A percentile compares a stretch with the other conserved stretches of the same genome.
Evolutionary conservation across 1,140 invertebrate genomes (phyloP).

Genomic region (Delia radicum): DNA sequence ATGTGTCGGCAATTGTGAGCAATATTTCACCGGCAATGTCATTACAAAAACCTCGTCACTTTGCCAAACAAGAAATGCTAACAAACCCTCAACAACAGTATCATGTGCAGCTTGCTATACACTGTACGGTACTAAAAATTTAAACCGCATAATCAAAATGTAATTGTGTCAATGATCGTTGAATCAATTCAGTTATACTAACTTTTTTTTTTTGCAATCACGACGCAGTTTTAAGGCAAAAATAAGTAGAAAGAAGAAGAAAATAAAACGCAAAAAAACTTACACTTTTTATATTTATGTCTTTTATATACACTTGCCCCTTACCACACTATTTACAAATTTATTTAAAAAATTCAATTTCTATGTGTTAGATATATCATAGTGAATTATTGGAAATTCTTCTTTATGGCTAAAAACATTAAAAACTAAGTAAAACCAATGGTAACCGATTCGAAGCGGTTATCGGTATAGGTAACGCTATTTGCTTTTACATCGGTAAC

Average conservation of each 20-base stretch:
- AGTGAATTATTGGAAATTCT: no score
- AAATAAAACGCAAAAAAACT: not conserved
- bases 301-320: not conserved
- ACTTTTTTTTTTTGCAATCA: not conserved
- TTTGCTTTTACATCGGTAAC: no score
- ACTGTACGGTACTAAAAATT: not conserved
- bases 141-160: not conserved
- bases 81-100: not conserved
- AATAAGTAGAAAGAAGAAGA: not conserved
- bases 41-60: not conserved
- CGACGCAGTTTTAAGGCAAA: no score
- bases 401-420: no score
- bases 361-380: no score
- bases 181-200: not conserved
- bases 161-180: conserved; percentile 1
- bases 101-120: not conserved
- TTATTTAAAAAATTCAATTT: no score
- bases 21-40: not conserved
- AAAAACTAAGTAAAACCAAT: no score
- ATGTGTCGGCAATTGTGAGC: not conserved
- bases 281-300: not conserved
- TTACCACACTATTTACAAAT: no score
- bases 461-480: no score
- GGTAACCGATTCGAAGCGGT: no score
- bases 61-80: not conserved